Conservation (phyloP, 2,888 invertebrate species). For the Entomobrya multifasciata region DNA sequence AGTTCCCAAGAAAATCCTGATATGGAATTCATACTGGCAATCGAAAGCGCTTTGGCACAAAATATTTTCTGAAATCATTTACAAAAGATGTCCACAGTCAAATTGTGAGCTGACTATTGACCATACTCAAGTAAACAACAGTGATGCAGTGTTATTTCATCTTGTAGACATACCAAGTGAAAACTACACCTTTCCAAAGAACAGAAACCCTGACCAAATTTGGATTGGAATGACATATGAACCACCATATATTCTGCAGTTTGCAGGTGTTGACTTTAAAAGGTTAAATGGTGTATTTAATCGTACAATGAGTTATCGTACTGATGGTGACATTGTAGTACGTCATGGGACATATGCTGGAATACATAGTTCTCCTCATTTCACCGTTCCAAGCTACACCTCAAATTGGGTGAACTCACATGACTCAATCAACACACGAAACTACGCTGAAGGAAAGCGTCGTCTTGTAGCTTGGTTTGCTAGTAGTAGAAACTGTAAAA, state of each 20-base stretch:
- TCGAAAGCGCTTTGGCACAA: slow-evolving; percentile 79
- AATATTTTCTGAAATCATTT: slow-evolving; percentile 77
- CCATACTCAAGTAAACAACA: slow-evolving; percentile 70
- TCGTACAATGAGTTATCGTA: slow-evolving; percentile 83
- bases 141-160: slow-evolving; percentile 86
- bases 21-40: slow-evolving; percentile 79
- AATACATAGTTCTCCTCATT: not conserved
- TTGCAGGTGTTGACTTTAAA: slow-evolving; percentile 80
- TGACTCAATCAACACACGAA: slow-evolving; percentile 67
- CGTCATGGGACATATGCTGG: slow-evolving; percentile 81
- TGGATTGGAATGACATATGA: slow-evolving; percentile 89
- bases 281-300: slow-evolving; percentile 85
- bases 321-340: slow-evolving; percentile 81
- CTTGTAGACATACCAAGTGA: slow-evolving; percentile 82
- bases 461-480: slow-evolving; percentile 79
- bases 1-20: slow-evolving; percentile 74
- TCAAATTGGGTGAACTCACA: slow-evolving; percentile 75
- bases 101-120: slow-evolving; percentile 76
- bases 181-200: slow-evolving; percentile 83
- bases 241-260: slow-evolving; percentile 84
- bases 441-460: slow-evolving; percentile 78
- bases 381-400: slow-evolving; percentile 57
- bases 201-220: slow-evolving; percentile 83
- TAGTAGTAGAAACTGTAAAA: slow-evolving; percentile 77
- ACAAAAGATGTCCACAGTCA: slow-evolving; percentile 74